These are phyloP conservation scores for Onychomys leucogaster DNA, from an alignment of 2,797 vertebrate genomes.

Conservation along the genomic window DNA sequence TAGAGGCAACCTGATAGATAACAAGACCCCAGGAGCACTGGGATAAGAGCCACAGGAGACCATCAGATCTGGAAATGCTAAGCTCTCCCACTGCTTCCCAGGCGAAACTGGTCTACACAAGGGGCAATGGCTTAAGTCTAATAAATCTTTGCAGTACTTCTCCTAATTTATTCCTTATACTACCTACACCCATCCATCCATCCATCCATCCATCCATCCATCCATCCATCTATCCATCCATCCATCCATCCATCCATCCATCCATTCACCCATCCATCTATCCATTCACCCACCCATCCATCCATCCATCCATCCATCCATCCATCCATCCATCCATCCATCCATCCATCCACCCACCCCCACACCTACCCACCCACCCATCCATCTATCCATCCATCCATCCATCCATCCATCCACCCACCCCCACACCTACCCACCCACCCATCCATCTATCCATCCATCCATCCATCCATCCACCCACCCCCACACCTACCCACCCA, in stretches of 20 bases:
- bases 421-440: not conserved
- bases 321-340: not conserved
- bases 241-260: not conserved
- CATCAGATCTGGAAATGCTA: not conserved
- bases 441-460: accelerated
- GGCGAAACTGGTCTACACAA: not conserved
- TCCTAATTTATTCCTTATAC: not conserved
- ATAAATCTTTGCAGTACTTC: not conserved
- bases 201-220: not conserved
- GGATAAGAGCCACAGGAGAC: not conserved
- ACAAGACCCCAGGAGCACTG: not conserved
- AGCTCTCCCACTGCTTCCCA: not conserved
- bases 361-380: accelerated
- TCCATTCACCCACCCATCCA: accelerated
- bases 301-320: not conserved
- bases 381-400: not conserved
- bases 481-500: too few relatives aligned
- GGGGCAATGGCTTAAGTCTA: not conserved
- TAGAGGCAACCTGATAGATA: not conserved
- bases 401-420: not conserved
- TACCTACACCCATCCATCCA: not conserved
- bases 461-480: accelerated
- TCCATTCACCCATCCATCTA: not conserved
- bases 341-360: not conserved
- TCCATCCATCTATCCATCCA: not conserved